Evolutionary conservation across 2,888 invertebrate genomes (phyloP).

Genomic region (Exocentrus adspersus): DNA sequence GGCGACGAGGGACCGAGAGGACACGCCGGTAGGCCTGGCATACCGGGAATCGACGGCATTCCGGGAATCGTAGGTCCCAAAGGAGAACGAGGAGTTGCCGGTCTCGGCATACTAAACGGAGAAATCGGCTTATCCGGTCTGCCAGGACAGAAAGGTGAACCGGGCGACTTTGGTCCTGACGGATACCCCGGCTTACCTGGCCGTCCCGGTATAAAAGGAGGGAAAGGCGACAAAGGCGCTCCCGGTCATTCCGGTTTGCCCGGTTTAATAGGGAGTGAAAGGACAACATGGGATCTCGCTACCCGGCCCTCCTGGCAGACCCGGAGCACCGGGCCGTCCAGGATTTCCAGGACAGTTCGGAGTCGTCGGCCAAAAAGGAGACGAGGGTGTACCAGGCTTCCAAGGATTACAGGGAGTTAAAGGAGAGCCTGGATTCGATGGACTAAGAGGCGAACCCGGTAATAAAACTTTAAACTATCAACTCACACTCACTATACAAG

Average conservation of each 20-base stretch:
- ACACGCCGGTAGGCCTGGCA: constrained; percentile 54
- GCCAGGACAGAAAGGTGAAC: constrained; percentile 59
- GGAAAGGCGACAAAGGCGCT: constrained; percentile 57
- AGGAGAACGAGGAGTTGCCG: constrained; percentile 69
- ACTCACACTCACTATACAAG: too few relatives aligned
- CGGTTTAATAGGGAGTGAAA: constrained; percentile 55
- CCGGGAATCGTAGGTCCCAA: constrained; percentile 59
- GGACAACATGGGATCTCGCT: constrained; percentile 57
- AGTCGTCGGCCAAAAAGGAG: constrained; percentile 59
- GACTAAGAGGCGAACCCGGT: constrained; percentile 52
- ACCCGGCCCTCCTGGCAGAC: constrained; percentile 58
- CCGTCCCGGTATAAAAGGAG: constrained; percentile 56
- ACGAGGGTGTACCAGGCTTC: constrained; percentile 53
- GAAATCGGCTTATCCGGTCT: constrained; percentile 61
- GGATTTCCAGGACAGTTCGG: constrained; percentile 57
- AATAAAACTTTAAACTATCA: constrained; percentile 10
- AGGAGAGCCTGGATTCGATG: constrained; percentile 55
- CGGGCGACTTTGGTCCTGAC: constrained; percentile 59
- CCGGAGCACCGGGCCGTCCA: constrained; percentile 50
- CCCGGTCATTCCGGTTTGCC: constrained; percentile 58
- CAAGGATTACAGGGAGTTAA: constrained; percentile 55
- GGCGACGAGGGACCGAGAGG: constrained; percentile 76
- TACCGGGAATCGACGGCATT: constrained; percentile 42
- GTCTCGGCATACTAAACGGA: constrained; percentile 67
- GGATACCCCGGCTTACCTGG: constrained; percentile 60